Evolutionary conservation across 64 coral and sea anemone genomes (phyloP), one percentile per base, ranked within the genome.

Genomic region (Hydrozoanthus tunicans): DNA sequence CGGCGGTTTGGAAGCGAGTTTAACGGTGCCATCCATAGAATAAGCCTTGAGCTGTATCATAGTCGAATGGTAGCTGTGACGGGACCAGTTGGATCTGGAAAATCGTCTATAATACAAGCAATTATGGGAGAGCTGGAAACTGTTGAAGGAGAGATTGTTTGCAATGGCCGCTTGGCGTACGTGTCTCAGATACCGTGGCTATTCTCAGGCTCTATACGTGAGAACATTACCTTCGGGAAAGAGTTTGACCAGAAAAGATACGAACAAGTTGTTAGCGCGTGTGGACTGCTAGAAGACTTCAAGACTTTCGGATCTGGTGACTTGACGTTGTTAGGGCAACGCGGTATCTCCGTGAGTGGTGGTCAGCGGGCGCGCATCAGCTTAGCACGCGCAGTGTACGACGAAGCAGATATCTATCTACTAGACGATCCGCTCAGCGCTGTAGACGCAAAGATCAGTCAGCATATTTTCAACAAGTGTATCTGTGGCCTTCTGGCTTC

Each of bases 141-240:
- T 8, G 66, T 58, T 5, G 82, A 86, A 55, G 82, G 82, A 58
- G 52, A 86, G 4, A 26, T 86, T 17, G 10, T 24, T 86, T 57
- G 64, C 53, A 86, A 17, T 57, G 82, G 82, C 43, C 66, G 64
- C 14, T 7, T 86, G 53, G 66, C 64, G 3, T 86, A 86, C 51
- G 82, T 86, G 11, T 86, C 82, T 27, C 82, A 86, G 64, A 71
- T 71, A 86, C 82, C 82, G 0, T 86, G 82, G 82, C 66, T 86
- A 20, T 85, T 85, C 66, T 85, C 82, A 15, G 82, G 82, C 5
- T 70, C 82, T 20, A 59, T 85, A 56, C 64, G 65, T 52, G 82
- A 85, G 65, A 85, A 85, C 52, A 57, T 85, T 11, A 56, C 17
- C 12, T 85, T 85, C 58, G 82, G 82, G 9, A 69, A 70, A 24